These are phyloP conservation scores for Sapayoa aenigma DNA, from an alignment of 2,113 vertebrate species.

Conservation along the genomic window DNA sequence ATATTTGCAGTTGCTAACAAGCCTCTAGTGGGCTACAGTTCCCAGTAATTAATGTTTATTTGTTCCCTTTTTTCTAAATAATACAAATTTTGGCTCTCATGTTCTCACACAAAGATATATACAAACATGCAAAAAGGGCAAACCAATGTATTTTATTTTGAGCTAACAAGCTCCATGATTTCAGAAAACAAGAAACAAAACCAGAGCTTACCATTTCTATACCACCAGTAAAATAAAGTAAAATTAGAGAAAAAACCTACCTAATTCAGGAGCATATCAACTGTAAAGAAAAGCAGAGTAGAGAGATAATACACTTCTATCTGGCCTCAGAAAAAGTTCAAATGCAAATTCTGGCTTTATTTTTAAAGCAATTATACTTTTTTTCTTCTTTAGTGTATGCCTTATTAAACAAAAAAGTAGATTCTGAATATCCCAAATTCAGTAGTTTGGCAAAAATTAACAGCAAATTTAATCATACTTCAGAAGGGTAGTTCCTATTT, in stretches of 20 bases:
- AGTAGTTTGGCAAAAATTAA: background rate
- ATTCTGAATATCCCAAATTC: background rate
- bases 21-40: background rate
- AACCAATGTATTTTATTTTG: background rate
- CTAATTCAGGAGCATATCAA: background rate
- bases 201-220: background rate
- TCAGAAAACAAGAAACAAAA: background rate
- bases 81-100: background rate
- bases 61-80: background rate
- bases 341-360: background rate
- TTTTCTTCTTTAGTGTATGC: background rate
- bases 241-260: background rate
- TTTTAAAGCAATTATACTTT: background rate
- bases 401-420: background rate
- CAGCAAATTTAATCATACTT: background rate
- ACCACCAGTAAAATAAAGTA: background rate
- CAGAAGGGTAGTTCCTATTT: background rate
- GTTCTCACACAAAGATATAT: background rate
- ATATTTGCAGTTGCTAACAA: background rate
- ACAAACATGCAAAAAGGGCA: background rate
- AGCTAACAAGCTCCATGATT: background rate
- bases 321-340: background rate
- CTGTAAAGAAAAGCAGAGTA: background rate
- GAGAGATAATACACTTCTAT: background rate
- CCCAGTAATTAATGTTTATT: slow-evolving; percentile 21